Evolutionary conservation across 2,797 vertebrate species (phyloP).

Genomic region (Notoglanidium macrostoma): DNA sequence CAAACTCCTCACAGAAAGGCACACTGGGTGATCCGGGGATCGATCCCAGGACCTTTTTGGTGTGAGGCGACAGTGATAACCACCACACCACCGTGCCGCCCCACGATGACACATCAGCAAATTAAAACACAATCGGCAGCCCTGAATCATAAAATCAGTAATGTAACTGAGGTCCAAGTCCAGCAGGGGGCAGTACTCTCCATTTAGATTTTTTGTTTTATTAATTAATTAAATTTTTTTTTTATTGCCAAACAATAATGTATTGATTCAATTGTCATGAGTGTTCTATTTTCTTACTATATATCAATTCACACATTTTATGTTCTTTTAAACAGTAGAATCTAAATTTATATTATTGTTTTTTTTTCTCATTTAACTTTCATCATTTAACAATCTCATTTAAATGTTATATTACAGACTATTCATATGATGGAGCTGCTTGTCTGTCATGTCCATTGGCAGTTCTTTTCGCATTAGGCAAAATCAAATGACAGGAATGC

Average conservation of each 20-base stretch:
- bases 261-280: not conserved
- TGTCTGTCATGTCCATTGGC: not conserved
- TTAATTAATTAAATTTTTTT: too few species aligned
- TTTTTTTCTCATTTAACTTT: not conserved
- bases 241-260: not conserved
- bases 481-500: not conserved
- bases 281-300: not conserved
- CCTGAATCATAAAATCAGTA: not conserved
- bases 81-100: too few species aligned
- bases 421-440: not conserved
- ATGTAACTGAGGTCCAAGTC: not conserved
- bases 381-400: not conserved
- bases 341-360: not conserved
- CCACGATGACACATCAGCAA: too few species aligned
- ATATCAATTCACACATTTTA: not conserved
- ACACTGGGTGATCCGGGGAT: too few species aligned
- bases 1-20: too few species aligned
- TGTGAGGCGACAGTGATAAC: too few species aligned
- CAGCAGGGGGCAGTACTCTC: not conserved
- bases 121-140: too few species aligned
- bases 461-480: not conserved
- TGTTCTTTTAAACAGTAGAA: not conserved
- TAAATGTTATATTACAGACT: conserved; percentile 43
- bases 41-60: too few species aligned
- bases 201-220: not conserved